phyloP scores from a whole-genome alignment of 2,797 vertebrate species.

The Phyllotis vaccarum region DNA sequence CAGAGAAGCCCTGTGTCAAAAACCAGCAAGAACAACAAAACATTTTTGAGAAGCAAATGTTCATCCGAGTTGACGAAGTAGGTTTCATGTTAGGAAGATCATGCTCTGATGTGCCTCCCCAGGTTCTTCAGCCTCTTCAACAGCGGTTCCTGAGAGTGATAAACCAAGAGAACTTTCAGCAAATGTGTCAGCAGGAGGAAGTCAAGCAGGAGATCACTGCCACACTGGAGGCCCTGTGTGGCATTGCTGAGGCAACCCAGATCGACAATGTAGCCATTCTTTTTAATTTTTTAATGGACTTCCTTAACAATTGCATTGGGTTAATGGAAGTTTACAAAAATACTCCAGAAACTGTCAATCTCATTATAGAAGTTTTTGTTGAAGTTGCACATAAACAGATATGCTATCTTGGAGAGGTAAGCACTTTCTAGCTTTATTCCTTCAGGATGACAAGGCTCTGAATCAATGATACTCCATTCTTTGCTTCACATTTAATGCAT shows the following conservation, averaged over 20 bases:
- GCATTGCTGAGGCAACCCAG: conserved; percentile 98
- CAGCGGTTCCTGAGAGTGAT: conserved; percentile 98
- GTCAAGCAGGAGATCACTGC: conserved; percentile 97
- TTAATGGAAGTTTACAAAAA: conserved; percentile 99
- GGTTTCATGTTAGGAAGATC: neutral
- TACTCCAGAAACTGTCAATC: conserved; percentile 98
- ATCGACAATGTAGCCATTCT: conserved; percentile 98
- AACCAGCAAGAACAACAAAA: neutral
- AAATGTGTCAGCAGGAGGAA: conserved; percentile 97
- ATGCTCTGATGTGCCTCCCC: neutral
- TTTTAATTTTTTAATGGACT: conserved; percentile 99
- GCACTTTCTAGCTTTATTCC: conserved; percentile 32
- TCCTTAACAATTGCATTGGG: conserved; percentile 98
- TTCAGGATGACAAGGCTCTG: neutral
- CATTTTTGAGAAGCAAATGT: neutral
- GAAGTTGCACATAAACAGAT: conserved; percentile 99
- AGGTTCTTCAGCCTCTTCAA: conserved; percentile 98
- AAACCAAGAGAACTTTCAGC: conserved; percentile 99
- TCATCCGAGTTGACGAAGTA: neutral
- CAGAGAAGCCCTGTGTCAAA: neutral
- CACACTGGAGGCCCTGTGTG: conserved; percentile 97
- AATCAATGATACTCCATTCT: neutral
- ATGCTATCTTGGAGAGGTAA: conserved; percentile 99
- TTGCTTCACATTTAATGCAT: conserved; percentile 39
- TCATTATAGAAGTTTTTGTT: conserved; percentile 99